Percentiles rank a stretch among this genome's conserved stretches.
Evolutionary conservation across 1,140 invertebrate genomes (phyloP).

Genomic region (Littorina saxatilis): DNA sequence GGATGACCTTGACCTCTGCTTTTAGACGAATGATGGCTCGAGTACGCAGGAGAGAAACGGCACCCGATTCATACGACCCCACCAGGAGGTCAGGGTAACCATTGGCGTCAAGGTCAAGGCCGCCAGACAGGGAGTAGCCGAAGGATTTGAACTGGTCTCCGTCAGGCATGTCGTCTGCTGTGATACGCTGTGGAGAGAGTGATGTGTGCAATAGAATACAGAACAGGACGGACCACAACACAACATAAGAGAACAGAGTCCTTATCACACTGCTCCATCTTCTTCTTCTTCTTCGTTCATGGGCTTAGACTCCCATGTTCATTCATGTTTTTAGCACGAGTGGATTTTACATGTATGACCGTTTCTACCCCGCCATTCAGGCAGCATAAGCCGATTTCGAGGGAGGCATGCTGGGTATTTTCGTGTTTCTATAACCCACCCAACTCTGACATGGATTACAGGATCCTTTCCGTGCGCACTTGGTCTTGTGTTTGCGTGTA

Average conservation of each 20-base stretch:
- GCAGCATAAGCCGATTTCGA: too few species aligned
- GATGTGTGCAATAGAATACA: neutral
- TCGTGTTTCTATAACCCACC: too few species aligned
- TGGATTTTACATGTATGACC: too few species aligned
- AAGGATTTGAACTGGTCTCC: slow-evolving; percentile 52
- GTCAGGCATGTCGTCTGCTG: slow-evolving; percentile 55
- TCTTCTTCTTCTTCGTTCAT: too few species aligned
- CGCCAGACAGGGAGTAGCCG: slow-evolving; percentile 68
- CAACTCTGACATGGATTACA: too few species aligned
- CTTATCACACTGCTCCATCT: too few species aligned
- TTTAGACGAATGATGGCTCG: slow-evolving; percentile 83
- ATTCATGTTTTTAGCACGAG: too few species aligned
- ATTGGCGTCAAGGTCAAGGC: slow-evolving; percentile 69
- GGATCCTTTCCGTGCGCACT: too few species aligned
- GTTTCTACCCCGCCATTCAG: too few species aligned
- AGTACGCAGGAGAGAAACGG: slow-evolving; percentile 79
- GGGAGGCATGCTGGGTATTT: too few species aligned
- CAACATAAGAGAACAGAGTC: slow-evolving; percentile 5
- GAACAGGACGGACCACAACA: neutral
- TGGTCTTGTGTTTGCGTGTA: too few species aligned
- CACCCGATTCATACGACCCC: slow-evolving; percentile 66
- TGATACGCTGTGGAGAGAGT: slow-evolving; percentile 58
- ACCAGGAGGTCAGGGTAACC: slow-evolving; percentile 72
- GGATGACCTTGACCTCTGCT: slow-evolving; percentile 43
- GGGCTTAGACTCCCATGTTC: too few species aligned